Evolutionary conservation across 1,140 invertebrate species (phyloP), one percentile per base, ranked within the genome.

Genomic region (Drosophila novamexicana): DNA sequence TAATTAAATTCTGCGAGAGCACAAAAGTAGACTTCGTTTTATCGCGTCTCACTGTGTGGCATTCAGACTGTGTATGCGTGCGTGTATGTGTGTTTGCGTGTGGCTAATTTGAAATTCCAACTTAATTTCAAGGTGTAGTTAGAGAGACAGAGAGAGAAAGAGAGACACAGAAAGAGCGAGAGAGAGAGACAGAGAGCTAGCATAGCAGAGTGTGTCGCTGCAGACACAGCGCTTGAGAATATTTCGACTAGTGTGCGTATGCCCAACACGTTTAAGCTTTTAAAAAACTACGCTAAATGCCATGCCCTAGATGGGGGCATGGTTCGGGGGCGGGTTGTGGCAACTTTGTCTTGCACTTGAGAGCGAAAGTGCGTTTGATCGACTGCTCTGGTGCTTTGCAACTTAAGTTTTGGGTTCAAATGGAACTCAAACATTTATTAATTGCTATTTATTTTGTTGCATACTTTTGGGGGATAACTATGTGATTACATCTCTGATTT

Each of bases 241-340:
- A 45, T 34, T 36, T 40, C 44, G 61, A 62, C 42, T 58, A 63
- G 67, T 56, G 18, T 37, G 52, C 40, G 49, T 53, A 72, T 63
- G 49, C 71, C 65, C 79, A 81, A 86, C 86, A 86, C 79, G 82
- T 78, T 86, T 81, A 76, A 88, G 86, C 86, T 91, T 83, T 90
- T 88, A 90, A 80, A 81, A 81, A 89, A 69, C 63, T 66, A 29
- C 58, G 63, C 65, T 63, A 77, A 76, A 59, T 71, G 58, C 49
- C n/a, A 36, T 34, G 34, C 67, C 63, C 39, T 22, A 47, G 54
- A 12, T 39, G 22, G 0, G 12, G 34, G 16, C 29, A n/a, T 53
- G 12, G 10, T 22, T 10, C n/a, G 12, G 16, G 2, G 18, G 2
- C 0, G 44, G 12, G 22, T 18, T 37, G 22, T 37, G 44, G 54